Base-by-base conservation (phyloP, 2,888 invertebrate genomes). In the Amaurobius ferox region DNA sequence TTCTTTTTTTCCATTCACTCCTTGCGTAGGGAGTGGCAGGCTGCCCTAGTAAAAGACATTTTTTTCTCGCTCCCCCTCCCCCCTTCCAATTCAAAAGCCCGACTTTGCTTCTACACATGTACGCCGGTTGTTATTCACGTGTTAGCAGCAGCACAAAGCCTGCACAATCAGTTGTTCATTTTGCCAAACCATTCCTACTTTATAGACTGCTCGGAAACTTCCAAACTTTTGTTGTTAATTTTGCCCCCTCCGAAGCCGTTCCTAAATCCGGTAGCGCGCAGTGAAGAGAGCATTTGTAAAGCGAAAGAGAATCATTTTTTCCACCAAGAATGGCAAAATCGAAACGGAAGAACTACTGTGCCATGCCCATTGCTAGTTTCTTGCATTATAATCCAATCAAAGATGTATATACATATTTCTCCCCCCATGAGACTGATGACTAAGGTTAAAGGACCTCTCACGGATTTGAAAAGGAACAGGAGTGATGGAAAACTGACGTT, bases 331-430 rank as follows among this genome's bases (percentile, higher is more conserved):
- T n/a, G 62, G 39, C 64, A 67, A 68, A 61, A 55, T 26, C 29
- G 30, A 44, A 83, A 74, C 81, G 81, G 81, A 83, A 83, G 35
- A 64, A 64, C 55, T n/a, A 55, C 55, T 55, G 23, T 23, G 66
- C 30, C 67, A 79, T 79, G 62, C 79, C 66, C 40, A 35, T 35
- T 29, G 61, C 30, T 29, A 35, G 66, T 67, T 81, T 68, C 68
- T 68, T 76, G 48, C 39, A 83, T 83, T 83, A 83, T 83, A 83
- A 83, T 83, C 81, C 81, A 83, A 83, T 83, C 81, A 83, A 71
- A 73, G 66, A 76, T 48, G 70, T 70, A 71, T 70, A 76, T 71
- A 30, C n/a, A 66, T 32, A 35, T 66, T 35, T 19, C 1, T 61
- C 28, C 28, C 28, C 28, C 61, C n/a, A n/a, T 66, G n/a, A n/a